Evolutionary conservation across 2,113 vertebrate species (phyloP).

Genomic region (Malurus melanocephalus): DNA sequence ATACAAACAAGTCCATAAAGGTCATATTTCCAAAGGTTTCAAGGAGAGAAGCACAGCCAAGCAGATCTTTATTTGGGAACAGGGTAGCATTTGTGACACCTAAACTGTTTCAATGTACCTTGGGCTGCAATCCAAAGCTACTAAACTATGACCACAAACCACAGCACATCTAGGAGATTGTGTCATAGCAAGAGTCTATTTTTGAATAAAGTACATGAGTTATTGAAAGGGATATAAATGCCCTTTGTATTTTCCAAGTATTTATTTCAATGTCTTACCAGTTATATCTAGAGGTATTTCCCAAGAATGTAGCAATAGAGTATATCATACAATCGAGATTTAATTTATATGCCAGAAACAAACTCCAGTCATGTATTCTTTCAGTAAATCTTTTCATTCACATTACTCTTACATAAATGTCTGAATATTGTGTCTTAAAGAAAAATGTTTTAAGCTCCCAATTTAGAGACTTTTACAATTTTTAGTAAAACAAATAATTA

Average conservation of each 20-base stretch:
- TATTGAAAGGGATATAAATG: neutral
- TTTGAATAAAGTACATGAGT: neutral
- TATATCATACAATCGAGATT: neutral
- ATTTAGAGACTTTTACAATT: neutral
- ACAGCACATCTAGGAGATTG: neutral
- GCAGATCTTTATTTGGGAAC: neutral
- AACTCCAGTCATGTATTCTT: neutral
- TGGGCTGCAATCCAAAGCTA: slow-evolving; percentile 4
- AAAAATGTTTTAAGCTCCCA: neutral
- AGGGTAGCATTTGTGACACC: slow-evolving; percentile 12
- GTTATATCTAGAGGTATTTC: neutral
- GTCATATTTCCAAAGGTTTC: neutral
- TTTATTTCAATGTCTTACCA: neutral
- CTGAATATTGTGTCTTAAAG: neutral
- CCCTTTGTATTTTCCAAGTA: neutral
- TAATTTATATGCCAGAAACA: neutral
- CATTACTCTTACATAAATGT: neutral
- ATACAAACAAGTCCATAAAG: neutral
- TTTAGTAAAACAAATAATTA: neutral
- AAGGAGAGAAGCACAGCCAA: neutral
- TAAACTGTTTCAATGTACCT: neutral
- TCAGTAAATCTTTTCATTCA: neutral
- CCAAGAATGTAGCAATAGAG: neutral
- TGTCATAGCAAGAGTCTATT: neutral
- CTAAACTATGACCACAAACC: slow-evolving; percentile 23